Base-by-base conservation (phyloP, 2,888 invertebrate genomes). In the Atethmia centrago region DNA sequence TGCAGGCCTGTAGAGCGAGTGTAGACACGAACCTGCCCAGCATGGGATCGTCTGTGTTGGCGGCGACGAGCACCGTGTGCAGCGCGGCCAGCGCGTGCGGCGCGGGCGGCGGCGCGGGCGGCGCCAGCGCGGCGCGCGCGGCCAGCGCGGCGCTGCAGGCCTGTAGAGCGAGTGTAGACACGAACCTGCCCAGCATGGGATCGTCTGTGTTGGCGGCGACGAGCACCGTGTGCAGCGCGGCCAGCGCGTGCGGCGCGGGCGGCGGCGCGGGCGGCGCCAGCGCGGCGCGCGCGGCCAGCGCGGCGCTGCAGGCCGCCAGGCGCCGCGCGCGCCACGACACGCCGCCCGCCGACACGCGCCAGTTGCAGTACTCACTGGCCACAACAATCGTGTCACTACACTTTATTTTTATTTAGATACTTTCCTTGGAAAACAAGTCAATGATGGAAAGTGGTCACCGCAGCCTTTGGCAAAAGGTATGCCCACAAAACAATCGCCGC, bases 341-440 rank as follows among this genome's bases (percentile, higher is more conserved):
- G 89, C 97, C 84, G 70, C 97, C 97, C 80, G 96, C 97, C 86
- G 97, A 97, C 73, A 78, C 81, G 93, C 98, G 97, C 90, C 97
- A 97, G 84, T 97, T 97, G 91, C 98, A 98, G 95, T 98, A 98
- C 93, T 99, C 99, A 92, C 98, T 98, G 94, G 19, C 31, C 31
- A n/a, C 12, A 21, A 19, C 40, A 64, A 61, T 14, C 45, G 14
- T 45, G 25, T 14, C 4, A 8, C 2, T 49, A 19, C 19, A 19
- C 2, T 31, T 2, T 10, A 19, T 5, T 31, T 2, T 10, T 5
- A 19, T 28, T 31, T 61, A n/a, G 9, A 9, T 16, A 25, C 0
- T 25, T 8, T n/a, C 8, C 2, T 45, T 31, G 12, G 2, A 19
- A 42, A 28, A 59, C 66, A 10, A 5, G 25, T 7, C 2, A 25